Evolutionary conservation across 2,888 invertebrate species (phyloP), one percentile per base, ranked within the genome.

Genomic region (Iphiclides podalirius): DNA sequence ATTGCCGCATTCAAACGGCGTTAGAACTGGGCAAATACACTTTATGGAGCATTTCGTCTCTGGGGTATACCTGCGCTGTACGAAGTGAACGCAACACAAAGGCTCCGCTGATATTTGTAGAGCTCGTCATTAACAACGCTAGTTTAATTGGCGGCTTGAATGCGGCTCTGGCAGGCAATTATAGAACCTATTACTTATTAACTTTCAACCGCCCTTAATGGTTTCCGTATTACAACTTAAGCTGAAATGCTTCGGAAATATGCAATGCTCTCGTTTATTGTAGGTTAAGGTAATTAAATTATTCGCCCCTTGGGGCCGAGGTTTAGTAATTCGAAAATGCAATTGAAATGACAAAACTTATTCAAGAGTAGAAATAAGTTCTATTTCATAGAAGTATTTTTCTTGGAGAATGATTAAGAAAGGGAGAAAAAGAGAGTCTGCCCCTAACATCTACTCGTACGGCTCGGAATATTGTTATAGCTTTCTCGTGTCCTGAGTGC

Each of bases 191-290:
- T 72, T 68, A 72, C 79, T 80, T 79, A 80, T 79, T 79, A 78
- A 80, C 73, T 78, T 72, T 75, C 69, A 75, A 75, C 72, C 71
- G 68, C 71, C 75, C 70, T 69, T 78, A 77, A 80, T 79, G 74
- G 75, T 73, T 77, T 74, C 70, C 72, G 70, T 75, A 75, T 73
- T 75, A 75, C 59, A 66, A 69, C 66, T 69, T 67, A 70, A 63
- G 64, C 60, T 61, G 55, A 66, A 60, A 34, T 65, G 64, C 66
- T 70, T 70, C 62, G 60, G 61, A 68, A 72, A 70, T 59, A 64
- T 65, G 60, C 63, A 67, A 28, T 16, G 28, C 33, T 34, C 49
- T 20, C 35, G 41, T 42, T 37, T 31, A 37, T 37, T 31, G 28
- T 37, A 42, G 37, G 37, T 42, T 48, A 33, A 33, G 31, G 33